Conservation (phyloP, 64 coral and sea anemone species). For the Montipora cactus region DNA sequence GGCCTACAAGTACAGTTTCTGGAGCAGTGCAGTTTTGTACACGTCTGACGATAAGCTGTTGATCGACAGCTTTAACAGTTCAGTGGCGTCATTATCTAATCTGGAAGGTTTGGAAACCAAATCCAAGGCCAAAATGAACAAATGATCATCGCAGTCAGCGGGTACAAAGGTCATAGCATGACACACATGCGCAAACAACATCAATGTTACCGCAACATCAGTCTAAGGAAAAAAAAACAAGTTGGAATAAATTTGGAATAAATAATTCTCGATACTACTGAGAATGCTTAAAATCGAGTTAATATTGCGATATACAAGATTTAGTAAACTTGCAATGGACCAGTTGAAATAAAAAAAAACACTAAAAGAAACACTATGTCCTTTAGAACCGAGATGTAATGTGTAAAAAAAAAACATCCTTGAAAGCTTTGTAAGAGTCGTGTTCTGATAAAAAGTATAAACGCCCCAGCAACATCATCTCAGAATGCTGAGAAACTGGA, state of each 20-base stretch:
- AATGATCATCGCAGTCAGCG: conserved; percentile 37
- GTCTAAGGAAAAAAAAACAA: not conserved
- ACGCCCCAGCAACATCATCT: no score
- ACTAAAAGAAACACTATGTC: not conserved
- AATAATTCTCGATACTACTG: no score
- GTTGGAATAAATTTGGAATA: no score
- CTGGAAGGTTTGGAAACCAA: conserved; percentile 5
- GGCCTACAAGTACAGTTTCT: conserved; percentile 12
- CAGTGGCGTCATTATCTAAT: not conserved
- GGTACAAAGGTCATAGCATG: conserved; percentile 53
- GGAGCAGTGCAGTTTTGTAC: conserved; percentile 7
- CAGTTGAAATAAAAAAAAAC: no score
- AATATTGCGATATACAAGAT: no score
- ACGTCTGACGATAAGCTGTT: conserved; percentile 27
- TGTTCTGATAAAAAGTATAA: no score
- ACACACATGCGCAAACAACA: conserved; percentile 48
- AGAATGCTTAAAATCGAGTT: no score
- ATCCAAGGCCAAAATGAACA: conserved; percentile 56
- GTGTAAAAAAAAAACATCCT: not conserved
- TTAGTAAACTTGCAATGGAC: no score
- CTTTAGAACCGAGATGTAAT: conserved; percentile 51
- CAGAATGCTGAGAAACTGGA: no score
- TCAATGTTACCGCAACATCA: not conserved
- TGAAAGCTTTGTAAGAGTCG: no score
- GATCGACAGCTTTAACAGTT: conserved; percentile 5